Evolutionary conservation across 2,113 vertebrate genomes (phyloP), one percentile per base, ranked within the genome.

Genomic region (Phalacrocorax brasilianus): DNA sequence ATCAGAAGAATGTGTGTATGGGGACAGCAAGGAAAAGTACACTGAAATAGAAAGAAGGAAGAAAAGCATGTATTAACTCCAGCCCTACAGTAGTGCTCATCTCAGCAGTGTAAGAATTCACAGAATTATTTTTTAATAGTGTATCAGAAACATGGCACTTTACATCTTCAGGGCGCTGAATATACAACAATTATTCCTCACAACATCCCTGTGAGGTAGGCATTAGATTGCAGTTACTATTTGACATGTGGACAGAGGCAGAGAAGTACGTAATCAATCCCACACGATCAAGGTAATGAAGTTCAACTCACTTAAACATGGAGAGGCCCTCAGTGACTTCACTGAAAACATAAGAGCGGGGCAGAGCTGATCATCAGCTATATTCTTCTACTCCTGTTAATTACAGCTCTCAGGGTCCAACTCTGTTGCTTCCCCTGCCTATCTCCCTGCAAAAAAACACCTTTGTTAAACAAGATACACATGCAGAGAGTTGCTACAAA

Each of bases 151-250:
- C 65, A 66, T 82, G 89, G 92, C 94, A 97, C 86, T 96, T 95
- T 76, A 87, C 76, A 78, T 93, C 76, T 88, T 65, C 70, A 89
- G 89, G 74, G 88, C 22, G 61, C 88, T 35, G 35, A 95, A 88
- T 62, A 74, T 52, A 95, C 90, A 89, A 61, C 42, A 75, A 94
- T 92, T 93, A 89, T 45, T 71, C 95, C 95, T 93, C 96, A 94
- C 95, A 96, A 91, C 86, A 85, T 22, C 80, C 89, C 89, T 91
- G 94, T 92, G 84, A 95, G 96, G 77, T 81, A 95, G 68, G 83
- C 84, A 50, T 85, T 89, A 81, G 53, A 73, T 2, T 82, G 58
- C 40, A 72, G 62, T 79, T 84, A 87, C 66, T 56, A 45, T 75
- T 17, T 76, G 63, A 88, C 70, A 59, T 3, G 14, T 63, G 77